phyloP scores from a whole-genome alignment of 2,888 invertebrate species.

The Drosophila phalerata region DNA sequence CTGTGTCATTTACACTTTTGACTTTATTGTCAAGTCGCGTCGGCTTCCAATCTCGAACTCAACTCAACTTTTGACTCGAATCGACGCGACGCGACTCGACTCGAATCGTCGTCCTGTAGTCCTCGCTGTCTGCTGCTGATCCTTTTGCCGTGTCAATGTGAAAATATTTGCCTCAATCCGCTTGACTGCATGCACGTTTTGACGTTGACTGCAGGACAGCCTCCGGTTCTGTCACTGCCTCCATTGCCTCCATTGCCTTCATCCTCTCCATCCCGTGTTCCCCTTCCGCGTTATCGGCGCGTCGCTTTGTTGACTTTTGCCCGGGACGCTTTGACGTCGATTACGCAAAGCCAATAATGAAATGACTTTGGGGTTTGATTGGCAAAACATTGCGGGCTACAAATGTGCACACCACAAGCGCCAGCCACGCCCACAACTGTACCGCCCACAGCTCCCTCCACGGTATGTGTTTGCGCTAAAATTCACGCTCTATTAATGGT shows the following conservation, averaged over 20 bases:
- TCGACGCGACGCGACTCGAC: neutral
- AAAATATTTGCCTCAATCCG: conserved; percentile 82
- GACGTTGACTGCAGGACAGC: conserved; percentile 64
- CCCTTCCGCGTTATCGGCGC: conserved; percentile 24
- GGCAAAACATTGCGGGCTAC: conserved; percentile 80
- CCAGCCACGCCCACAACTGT: conserved; percentile 28
- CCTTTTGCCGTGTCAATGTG: conserved; percentile 77
- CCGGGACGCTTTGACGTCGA: conserved; percentile 81
- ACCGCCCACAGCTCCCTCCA: conserved; percentile 5
- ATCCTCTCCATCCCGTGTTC: conserved; percentile 1
- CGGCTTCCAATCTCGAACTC: conserved; percentile 56
- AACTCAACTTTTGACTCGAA: conserved; percentile 6
- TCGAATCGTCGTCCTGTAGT: conserved; percentile 14
- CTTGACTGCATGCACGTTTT: conserved; percentile 81
- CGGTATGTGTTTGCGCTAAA: conserved; percentile 65
- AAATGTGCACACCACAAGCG: conserved; percentile 63
- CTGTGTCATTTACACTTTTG: conserved; percentile 83
- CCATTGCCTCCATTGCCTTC: conserved; percentile 2
- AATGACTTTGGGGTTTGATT: conserved; percentile 84
- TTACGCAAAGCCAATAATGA: conserved; percentile 83
- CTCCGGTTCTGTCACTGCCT: conserved; percentile 20
- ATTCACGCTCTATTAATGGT: conserved; percentile 82
- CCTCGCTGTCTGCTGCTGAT: conserved; percentile 45
- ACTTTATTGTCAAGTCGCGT: conserved; percentile 69
- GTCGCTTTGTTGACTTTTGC: conserved; percentile 75